These are phyloP conservation scores for Sycophaga agraensis DNA, from an alignment of 1,140 invertebrate genomes.

Conservation along the genomic window DNA sequence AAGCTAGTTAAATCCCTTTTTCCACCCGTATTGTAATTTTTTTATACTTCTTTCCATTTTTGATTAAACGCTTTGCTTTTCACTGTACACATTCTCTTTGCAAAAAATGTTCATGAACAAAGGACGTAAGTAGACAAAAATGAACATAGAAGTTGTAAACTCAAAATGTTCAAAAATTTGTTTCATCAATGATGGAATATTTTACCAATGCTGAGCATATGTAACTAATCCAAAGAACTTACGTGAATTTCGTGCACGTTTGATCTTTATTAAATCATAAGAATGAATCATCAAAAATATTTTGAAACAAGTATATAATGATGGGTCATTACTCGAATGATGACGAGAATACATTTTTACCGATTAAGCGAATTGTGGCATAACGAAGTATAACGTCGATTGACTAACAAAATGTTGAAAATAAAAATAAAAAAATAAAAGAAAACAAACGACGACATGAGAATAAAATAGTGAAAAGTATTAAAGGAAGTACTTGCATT, in stretches of 20 bases:
- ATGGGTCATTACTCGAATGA: background rate
- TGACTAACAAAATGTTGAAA: slow-evolving; percentile 34
- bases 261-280: slow-evolving; percentile 16
- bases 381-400: slow-evolving; percentile 13
- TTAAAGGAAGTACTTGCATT: slow-evolving; percentile 36
- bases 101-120: background rate
- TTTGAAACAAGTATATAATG: slow-evolving; percentile 13
- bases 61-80: background rate
- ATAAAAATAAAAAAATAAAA: slow-evolving; percentile 32
- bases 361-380: slow-evolving; percentile 6
- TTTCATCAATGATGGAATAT: background rate
- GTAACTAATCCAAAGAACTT: slow-evolving; percentile 26
- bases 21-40: too few species aligned
- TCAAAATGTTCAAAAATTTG: slow-evolving; percentile 2
- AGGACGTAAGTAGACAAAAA: slow-evolving; percentile 14
- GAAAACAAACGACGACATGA: slow-evolving; percentile 27
- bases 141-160: background rate
- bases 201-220: background rate
- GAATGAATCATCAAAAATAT: slow-evolving; percentile 10
- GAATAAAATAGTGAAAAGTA: slow-evolving; percentile 34
- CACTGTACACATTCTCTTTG: slow-evolving; percentile 20
- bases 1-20: slow-evolving; percentile 24
- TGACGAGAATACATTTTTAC: slow-evolving; percentile 9
- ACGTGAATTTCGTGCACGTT: slow-evolving; percentile 15
- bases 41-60: too few species aligned